Percentiles rank a stretch among this genome's conserved stretches.
These are phyloP conservation scores for Trichopoda pennipes DNA, from an alignment of 2,888 invertebrate genomes.

Conservation along the genomic window DNA sequence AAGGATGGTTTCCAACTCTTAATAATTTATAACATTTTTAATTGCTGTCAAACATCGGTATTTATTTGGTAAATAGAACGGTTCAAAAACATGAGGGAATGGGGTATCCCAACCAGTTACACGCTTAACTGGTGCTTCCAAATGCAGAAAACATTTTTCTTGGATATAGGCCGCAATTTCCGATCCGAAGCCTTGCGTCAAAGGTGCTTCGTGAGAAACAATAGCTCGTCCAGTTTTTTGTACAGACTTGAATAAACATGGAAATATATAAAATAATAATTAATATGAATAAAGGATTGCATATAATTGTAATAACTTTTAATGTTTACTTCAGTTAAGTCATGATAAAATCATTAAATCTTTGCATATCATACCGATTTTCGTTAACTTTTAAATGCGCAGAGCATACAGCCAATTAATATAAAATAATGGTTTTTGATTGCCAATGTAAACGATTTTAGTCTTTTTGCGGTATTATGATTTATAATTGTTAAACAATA, in stretches of 20 bases:
- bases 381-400: too few species aligned
- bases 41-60: slow-evolving; percentile 94
- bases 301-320: too few species aligned
- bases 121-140: slow-evolving; percentile 95
- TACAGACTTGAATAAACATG: slow-evolving; percentile 88
- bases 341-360: too few species aligned
- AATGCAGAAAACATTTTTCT: slow-evolving; percentile 95
- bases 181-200: slow-evolving; percentile 97
- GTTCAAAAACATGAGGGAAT: slow-evolving; percentile 97
- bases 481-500: too few species aligned
- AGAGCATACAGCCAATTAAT: too few species aligned
- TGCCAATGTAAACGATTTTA: too few species aligned
- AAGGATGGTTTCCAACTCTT: neutral
- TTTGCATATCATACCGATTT: too few species aligned
- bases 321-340: too few species aligned
- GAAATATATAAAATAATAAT: neutral
- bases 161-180: slow-evolving; percentile 97
- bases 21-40: slow-evolving; percentile 88
- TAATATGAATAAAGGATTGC: neutral
- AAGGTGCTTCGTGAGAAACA: slow-evolving; percentile 97
- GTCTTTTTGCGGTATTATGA: too few species aligned
- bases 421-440: too few species aligned
- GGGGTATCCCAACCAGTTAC: slow-evolving; percentile 98
- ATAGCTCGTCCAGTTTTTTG: slow-evolving; percentile 96
- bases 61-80: slow-evolving; percentile 97